Evolutionary conservation across 2,797 vertebrate species (phyloP).

Genomic region (Mormyrus hasselquistii): DNA sequence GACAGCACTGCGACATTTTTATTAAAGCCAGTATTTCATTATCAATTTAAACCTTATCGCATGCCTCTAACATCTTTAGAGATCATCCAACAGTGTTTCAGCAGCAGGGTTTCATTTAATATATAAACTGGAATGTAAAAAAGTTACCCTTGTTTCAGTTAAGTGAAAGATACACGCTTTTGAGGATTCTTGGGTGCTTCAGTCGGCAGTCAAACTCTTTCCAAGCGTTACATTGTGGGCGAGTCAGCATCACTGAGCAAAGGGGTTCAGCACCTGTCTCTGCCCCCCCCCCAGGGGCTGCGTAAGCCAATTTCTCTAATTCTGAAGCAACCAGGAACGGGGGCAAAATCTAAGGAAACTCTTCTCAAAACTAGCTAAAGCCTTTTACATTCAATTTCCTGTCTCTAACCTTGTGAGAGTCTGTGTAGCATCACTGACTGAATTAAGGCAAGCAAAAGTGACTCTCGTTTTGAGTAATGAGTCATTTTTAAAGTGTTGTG

Average conservation of each 20-base stretch:
- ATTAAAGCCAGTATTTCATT: conserved; percentile 20
- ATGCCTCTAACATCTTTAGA: background rate
- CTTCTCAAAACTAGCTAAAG: background rate
- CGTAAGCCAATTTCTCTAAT: background rate
- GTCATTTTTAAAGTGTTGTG: background rate
- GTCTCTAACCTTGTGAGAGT: background rate
- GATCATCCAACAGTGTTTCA: background rate
- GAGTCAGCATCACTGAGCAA: background rate
- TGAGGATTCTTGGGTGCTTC: background rate
- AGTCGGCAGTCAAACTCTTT: background rate
- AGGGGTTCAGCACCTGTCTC: background rate
- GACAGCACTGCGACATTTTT: conserved; percentile 5
- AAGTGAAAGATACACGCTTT: background rate
- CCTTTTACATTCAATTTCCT: background rate
- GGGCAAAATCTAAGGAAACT: background rate
- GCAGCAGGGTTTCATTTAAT: background rate
- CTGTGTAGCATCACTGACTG: conserved; percentile 1
- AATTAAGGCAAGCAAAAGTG: conserved; percentile 17
- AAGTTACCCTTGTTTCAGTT: background rate
- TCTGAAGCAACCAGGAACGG: background rate
- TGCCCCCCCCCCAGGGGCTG: background rate
- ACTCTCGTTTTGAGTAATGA: background rate
- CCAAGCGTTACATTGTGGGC: background rate
- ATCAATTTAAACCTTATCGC: background rate
- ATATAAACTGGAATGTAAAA: conserved; percentile 18